Evolutionary conservation across 2,888 invertebrate genomes (phyloP).

Genomic region (Ophion ellenae): DNA sequence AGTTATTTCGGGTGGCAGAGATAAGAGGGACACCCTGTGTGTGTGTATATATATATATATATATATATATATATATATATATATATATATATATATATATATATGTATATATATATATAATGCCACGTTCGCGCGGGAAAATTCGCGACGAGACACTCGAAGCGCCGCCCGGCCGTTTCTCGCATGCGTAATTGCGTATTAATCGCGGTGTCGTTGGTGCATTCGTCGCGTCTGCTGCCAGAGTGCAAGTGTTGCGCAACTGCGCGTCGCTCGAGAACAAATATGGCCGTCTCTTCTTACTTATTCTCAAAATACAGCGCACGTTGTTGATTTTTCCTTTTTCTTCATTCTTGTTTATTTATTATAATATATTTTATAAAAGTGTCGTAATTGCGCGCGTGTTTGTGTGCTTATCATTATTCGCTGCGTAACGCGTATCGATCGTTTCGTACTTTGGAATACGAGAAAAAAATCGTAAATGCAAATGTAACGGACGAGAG

Average conservation of each 20-base stretch:
- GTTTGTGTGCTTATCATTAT: not conserved
- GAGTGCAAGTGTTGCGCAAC: slow-evolving; percentile 61
- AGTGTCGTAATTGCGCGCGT: not conserved
- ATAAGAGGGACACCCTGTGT: not conserved
- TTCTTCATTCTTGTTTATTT: slow-evolving; percentile 1
- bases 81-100: not conserved
- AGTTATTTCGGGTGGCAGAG: too few relatives aligned
- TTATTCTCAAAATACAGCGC: too few relatives aligned
- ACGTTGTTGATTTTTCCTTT: not conserved
- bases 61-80: slow-evolving; percentile 3
- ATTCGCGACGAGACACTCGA: slow-evolving; percentile 20
- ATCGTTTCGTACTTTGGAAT: too few relatives aligned
- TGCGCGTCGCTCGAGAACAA: slow-evolving; percentile 32
- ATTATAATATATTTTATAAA: not conserved
- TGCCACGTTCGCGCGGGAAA: slow-evolving; percentile 36
- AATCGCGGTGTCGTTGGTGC: slow-evolving; percentile 65
- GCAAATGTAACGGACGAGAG: too few relatives aligned
- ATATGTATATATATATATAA: not conserved
- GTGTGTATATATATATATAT: too few relatives aligned
- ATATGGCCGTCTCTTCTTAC: slow-evolving; percentile 12
- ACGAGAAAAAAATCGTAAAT: too few relatives aligned
- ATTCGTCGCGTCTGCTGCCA: slow-evolving; percentile 7
- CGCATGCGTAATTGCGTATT: slow-evolving; percentile 77
- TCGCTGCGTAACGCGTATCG: not conserved
- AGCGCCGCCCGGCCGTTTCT: slow-evolving; percentile 14